These are phyloP conservation scores for Setipinna tenuifilis DNA, from an alignment of 2,797 vertebrate species.

Conservation along the genomic window DNA sequence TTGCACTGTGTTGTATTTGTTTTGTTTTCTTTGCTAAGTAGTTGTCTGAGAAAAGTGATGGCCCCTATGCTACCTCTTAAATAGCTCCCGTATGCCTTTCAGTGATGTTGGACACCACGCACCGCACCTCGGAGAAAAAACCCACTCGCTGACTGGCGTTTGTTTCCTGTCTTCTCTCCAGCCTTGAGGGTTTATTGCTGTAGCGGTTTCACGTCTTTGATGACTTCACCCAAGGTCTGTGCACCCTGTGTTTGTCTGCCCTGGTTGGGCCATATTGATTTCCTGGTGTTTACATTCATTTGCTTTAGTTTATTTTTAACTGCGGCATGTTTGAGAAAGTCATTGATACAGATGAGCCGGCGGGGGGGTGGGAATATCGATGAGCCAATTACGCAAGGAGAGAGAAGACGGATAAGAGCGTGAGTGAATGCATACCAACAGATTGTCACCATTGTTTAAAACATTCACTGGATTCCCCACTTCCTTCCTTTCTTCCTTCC, in stretches of 20 bases:
- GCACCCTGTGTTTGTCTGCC: not conserved
- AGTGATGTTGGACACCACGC: not conserved
- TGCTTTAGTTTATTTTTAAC: constrained; percentile 1
- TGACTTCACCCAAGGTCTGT: not conserved
- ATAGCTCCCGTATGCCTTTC: no score
- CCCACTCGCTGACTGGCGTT: not conserved
- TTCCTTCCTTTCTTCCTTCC: not conserved
- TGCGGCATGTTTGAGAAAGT: not conserved
- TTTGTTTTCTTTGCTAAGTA: not conserved
- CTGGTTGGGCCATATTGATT: not conserved
- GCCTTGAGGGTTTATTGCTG: not conserved
- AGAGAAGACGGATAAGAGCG: not conserved
- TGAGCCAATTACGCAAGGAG: not conserved
- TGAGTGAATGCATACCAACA: not conserved
- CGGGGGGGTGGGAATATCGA: not conserved
- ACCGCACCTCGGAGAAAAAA: not conserved
- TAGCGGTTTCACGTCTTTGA: not conserved
- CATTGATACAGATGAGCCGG: not conserved
- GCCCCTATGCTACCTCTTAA: not conserved
- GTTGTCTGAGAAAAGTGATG: not conserved
- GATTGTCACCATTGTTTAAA: not conserved
- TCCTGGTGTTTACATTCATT: not conserved
- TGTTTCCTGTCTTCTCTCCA: not conserved
- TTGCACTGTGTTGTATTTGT: not conserved
- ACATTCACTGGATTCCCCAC: not conserved